These are phyloP conservation scores for Yasuhikotakia modesta DNA, from an alignment of 2,797 vertebrate species.

Conservation along the genomic window DNA sequence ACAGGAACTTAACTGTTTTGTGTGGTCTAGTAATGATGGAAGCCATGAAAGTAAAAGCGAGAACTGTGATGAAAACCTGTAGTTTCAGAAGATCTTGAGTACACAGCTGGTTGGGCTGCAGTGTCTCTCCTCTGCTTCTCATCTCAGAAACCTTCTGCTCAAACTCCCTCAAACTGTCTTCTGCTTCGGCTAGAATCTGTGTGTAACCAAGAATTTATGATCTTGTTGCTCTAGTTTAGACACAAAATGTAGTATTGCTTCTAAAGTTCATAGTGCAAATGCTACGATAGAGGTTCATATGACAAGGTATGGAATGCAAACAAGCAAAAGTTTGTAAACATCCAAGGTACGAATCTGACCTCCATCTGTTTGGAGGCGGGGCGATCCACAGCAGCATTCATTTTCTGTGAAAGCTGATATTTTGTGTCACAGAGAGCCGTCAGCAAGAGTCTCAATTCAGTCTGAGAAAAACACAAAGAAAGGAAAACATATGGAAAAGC, in stretches of 20 bases:
- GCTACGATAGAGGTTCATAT: background rate
- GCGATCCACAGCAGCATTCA: conserved; percentile 81
- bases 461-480: conserved; percentile 70
- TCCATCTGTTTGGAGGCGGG: conserved; percentile 90
- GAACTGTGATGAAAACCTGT: conserved; percentile 77
- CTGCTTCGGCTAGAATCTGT: conserved; percentile 87
- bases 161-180: conserved; percentile 89
- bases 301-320: background rate
- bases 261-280: background rate
- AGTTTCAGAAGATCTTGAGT: conserved; percentile 90
- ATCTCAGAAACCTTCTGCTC: conserved; percentile 86
- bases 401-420: conserved; percentile 86
- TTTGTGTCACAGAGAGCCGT: conserved; percentile 87
- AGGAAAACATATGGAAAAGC: background rate
- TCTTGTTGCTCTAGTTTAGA: too few relatives aligned
- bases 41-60: background rate
- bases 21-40: background rate
- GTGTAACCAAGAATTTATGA: conserved; percentile 19
- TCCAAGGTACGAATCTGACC: conserved; percentile 70
- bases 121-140: conserved; percentile 80
- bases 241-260: background rate
- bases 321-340: background rate
- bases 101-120: conserved; percentile 83
- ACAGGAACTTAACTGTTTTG: background rate
- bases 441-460: conserved; percentile 87